phyloP scores from a whole-genome alignment of 1,140 invertebrate species.

The Micrasema longulum region DNA sequence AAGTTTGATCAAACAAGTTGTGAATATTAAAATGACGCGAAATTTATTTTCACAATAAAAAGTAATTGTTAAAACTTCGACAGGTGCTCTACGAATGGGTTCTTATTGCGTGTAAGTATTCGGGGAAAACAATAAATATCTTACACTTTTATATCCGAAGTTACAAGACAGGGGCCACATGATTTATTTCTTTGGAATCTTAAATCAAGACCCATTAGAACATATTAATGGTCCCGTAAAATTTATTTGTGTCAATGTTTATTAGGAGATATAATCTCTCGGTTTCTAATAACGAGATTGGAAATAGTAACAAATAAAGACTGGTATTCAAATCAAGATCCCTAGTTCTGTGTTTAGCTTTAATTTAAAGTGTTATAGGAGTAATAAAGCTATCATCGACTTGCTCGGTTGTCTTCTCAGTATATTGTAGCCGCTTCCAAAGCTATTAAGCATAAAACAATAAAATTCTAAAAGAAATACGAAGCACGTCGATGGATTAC shows the following conservation, averaged over 20 bases:
- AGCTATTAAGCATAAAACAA: constrained; percentile 4
- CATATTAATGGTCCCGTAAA: constrained; percentile 22
- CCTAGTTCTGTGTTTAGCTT: constrained; percentile 14
- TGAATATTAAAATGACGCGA: too few relatives aligned
- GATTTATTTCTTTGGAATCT: constrained; percentile 9
- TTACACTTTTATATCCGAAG: constrained; percentile 6
- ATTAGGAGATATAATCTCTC: constrained; percentile 25
- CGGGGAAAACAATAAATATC: constrained; percentile 1
- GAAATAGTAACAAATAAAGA: constrained; percentile 14
- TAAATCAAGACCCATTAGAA: constrained; percentile 21
- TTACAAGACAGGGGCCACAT: not conserved
- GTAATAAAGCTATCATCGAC: constrained; percentile 21
- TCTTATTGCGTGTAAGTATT: not conserved
- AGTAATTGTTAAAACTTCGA: too few relatives aligned
- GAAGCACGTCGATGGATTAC: constrained; percentile 1
- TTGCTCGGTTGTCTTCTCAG: not conserved
- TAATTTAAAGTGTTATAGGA: constrained; percentile 25
- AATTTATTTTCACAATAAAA: too few relatives aligned
- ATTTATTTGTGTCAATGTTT: constrained; percentile 30
- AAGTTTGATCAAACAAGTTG: too few relatives aligned
- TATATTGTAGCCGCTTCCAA: not conserved
- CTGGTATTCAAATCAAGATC: constrained; percentile 11
- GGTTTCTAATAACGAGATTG: constrained; percentile 13
- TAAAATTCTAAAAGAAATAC: constrained; percentile 7
- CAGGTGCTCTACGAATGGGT: too few relatives aligned